Evolutionary conservation across 1,140 invertebrate genomes (phyloP).

Genomic region (Atta cephalotes): DNA sequence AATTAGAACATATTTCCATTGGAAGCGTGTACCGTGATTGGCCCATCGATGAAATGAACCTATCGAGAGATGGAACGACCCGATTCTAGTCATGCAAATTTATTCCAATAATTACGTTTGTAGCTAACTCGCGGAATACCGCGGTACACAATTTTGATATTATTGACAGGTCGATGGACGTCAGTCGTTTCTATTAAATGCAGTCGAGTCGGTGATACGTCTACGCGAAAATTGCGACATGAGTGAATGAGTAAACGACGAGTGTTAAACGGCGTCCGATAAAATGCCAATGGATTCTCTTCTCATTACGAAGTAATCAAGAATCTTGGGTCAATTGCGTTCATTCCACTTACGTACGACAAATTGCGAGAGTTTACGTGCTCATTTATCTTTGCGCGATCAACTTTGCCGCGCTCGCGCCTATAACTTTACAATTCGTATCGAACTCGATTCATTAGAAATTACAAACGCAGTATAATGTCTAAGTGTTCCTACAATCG

Average conservation of each 20-base stretch:
- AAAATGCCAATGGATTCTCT: constrained; percentile 41
- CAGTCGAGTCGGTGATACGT: constrained; percentile 29
- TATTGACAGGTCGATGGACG: constrained; percentile 60
- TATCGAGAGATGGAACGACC: constrained; percentile 57
- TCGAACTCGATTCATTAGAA: constrained; percentile 30
- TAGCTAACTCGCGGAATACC: constrained; percentile 62
- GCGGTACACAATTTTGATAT: constrained; percentile 63
- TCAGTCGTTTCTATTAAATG: constrained; percentile 60
- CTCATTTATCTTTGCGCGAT: constrained; percentile 31
- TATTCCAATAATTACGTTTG: constrained; percentile 65
- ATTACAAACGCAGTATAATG: constrained; percentile 36
- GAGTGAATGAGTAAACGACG: not conserved
- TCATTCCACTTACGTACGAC: constrained; percentile 42
- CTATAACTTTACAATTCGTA: constrained; percentile 19
- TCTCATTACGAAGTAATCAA: constrained; percentile 51
- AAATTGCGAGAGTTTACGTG: constrained; percentile 30
- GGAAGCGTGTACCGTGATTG: constrained; percentile 59
- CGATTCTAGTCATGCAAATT: constrained; percentile 62
- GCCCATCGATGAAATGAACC: constrained; percentile 51
- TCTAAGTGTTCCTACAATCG: constrained; percentile 6
- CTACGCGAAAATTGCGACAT: constrained; percentile 34
- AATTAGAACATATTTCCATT: constrained; percentile 63
- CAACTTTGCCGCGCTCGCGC: constrained; percentile 23
- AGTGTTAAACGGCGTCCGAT: constrained; percentile 26
- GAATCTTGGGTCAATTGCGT: constrained; percentile 51